phyloP scores from a whole-genome alignment of 2,888 invertebrate genomes.

The Harpalus rufipes region DNA sequence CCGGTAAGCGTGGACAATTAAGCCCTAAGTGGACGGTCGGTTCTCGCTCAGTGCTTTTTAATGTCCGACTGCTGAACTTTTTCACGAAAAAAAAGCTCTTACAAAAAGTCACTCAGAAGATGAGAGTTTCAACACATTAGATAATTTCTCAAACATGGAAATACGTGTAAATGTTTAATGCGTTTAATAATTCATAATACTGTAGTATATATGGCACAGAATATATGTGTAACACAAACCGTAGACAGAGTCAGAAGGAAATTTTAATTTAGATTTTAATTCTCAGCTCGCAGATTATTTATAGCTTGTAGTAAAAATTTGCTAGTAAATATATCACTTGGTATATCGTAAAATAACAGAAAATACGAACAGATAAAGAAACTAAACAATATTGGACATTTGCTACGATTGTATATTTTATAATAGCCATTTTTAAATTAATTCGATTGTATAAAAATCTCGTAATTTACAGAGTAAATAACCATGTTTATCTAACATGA shows the following conservation, averaged over 20 bases:
- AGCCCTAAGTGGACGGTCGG: neutral
- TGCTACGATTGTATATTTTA: neutral
- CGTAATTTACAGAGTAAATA: no score
- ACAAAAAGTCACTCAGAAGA: neutral
- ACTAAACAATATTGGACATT: no score
- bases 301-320: constrained; percentile 2
- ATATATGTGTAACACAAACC: neutral
- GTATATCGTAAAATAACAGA: neutral
- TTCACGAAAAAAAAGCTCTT: neutral
- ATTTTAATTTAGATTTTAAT: constrained; percentile 41
- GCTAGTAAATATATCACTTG: neutral
- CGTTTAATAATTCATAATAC: neutral
- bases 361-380: neutral
- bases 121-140: neutral
- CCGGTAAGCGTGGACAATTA: neutral
- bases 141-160: no score
- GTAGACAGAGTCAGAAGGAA: neutral
- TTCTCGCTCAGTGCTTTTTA: neutral
- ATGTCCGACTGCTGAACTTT: neutral
- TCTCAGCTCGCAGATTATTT: neutral
- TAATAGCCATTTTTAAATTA: neutral
- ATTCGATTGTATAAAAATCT: neutral
- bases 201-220: neutral
- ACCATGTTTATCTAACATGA: no score
- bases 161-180: neutral